Evolutionary conservation across 1,140 invertebrate genomes (phyloP).

Genomic region (Listronotus bonariensis): DNA sequence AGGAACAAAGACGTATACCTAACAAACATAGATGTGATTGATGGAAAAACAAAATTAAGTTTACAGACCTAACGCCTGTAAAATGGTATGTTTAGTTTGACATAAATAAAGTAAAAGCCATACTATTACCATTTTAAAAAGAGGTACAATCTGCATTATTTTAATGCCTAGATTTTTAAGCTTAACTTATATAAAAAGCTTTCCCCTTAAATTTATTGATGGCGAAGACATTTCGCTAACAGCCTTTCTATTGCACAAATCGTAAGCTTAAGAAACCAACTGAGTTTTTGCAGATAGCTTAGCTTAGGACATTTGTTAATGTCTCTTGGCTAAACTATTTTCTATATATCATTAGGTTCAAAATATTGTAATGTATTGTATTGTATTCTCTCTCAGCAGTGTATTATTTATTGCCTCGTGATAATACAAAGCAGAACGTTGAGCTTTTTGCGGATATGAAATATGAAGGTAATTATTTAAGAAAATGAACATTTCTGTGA

Average conservation of each 20-base stretch:
- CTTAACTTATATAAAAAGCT: no score
- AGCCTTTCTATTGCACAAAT: constrained; percentile 4
- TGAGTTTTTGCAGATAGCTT: constrained; percentile 5
- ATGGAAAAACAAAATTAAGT: no score
- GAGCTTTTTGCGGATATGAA: constrained; percentile 11
- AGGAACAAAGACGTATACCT: no score
- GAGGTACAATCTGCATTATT: no score
- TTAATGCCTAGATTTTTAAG: no score
- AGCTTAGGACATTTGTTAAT: constrained; percentile 23
- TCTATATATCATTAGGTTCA: constrained; percentile 29
- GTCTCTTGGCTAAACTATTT: constrained; percentile 27
- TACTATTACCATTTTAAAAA: no score
- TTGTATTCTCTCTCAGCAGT: constrained; percentile 28
- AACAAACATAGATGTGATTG: no score
- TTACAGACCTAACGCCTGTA: no score
- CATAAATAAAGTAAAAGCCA: no score
- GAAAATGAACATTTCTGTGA: constrained; percentile 3
- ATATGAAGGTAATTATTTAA: constrained; percentile 24
- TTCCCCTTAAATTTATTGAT: no score
- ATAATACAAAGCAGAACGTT: constrained; percentile 19
- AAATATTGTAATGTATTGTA: constrained; percentile 29
- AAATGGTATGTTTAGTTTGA: no score
- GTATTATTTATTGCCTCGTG: constrained; percentile 25
- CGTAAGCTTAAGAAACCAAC: no score
- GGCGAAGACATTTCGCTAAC: not conserved